A percentile compares a stretch with the other conserved stretches of the same genome.
These are phyloP conservation scores for Papilio glaucus DNA, from an alignment of 1,140 invertebrate species.

Conservation along the genomic window DNA sequence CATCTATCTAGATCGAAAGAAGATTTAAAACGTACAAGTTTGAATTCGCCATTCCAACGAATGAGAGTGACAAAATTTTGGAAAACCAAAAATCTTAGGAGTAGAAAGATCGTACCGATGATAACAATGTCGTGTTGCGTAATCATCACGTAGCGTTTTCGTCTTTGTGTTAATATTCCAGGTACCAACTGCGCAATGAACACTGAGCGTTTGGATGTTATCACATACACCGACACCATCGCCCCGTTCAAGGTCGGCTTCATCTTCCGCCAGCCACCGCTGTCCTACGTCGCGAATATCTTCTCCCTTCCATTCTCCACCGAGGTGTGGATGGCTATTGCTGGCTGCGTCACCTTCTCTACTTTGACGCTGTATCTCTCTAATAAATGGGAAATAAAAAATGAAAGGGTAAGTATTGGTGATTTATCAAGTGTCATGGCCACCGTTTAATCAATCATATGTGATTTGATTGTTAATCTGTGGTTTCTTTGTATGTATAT, in stretches of 20 bases:
- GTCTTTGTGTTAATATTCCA: slow-evolving; percentile 43
- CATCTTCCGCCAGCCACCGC: slow-evolving; percentile 86
- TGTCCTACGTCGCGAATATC: slow-evolving; percentile 86
- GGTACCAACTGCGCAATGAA: slow-evolving; percentile 64
- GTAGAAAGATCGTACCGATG: neutral
- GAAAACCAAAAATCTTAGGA: too few species aligned
- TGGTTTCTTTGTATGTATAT: too few species aligned
- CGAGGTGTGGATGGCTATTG: slow-evolving; percentile 84
- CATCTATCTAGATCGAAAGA: too few species aligned
- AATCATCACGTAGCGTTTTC: neutral
- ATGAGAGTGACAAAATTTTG: too few species aligned
- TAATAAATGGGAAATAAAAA: slow-evolving; percentile 53
- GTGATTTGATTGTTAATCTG: too few species aligned
- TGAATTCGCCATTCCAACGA: too few species aligned
- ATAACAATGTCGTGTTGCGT: too few species aligned
- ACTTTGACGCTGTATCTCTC: slow-evolving; percentile 49
- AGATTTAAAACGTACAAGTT: too few species aligned
- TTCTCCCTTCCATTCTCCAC: slow-evolving; percentile 85
- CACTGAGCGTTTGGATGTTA: slow-evolving; percentile 56
- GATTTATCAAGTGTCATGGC: neutral
- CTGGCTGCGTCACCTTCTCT: slow-evolving; percentile 58
- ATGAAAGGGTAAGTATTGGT: slow-evolving; percentile 43
- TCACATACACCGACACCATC: slow-evolving; percentile 60
- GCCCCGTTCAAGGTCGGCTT: slow-evolving; percentile 75
- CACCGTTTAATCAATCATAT: too few species aligned